These are phyloP conservation scores for Chlorocebus sabaeus DNA, from an alignment of 2,113 vertebrate species.

Conservation along the genomic window DNA sequence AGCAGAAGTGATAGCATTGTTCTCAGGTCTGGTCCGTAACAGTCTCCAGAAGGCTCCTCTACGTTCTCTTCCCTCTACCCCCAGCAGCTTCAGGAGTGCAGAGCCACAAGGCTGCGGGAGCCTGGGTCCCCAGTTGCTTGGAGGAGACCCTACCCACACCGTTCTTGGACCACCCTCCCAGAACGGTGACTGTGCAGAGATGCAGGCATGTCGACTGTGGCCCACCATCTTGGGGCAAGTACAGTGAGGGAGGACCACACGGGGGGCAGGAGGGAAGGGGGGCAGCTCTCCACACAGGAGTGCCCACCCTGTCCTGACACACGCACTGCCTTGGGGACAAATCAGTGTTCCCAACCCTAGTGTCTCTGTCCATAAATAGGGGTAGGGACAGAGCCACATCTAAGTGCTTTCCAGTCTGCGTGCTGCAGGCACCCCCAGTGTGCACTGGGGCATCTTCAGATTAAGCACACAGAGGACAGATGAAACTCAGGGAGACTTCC, in stretches of 20 bases:
- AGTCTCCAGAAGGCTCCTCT: not conserved
- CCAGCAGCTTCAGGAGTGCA: not conserved
- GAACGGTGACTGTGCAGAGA: fast-evolving
- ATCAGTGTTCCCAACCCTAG: not conserved
- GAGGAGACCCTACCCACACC: too few species aligned
- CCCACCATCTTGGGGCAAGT: not conserved
- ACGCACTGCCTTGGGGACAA: not conserved
- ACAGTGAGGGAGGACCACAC: not conserved
- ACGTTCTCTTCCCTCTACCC: too few species aligned
- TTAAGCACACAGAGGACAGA: not conserved
- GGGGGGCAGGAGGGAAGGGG: not conserved
- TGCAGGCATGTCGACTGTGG: fast-evolving
- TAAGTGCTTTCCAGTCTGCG: fast-evolving
- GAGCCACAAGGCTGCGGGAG: not conserved
- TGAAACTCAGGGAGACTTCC: too few species aligned
- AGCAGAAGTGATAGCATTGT: fast-evolving
- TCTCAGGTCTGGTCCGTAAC: fast-evolving
- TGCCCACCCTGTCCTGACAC: not conserved
- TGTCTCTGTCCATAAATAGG: not conserved
- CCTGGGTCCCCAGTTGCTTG: not conserved
- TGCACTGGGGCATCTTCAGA: not conserved
- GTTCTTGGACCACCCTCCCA: fast-evolving
- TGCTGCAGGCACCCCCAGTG: not conserved
- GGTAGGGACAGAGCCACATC: not conserved
- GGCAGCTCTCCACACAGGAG: not conserved